Evolutionary conservation across 2,113 vertebrate genomes (phyloP).

Genomic region (Sciurus niger): DNA sequence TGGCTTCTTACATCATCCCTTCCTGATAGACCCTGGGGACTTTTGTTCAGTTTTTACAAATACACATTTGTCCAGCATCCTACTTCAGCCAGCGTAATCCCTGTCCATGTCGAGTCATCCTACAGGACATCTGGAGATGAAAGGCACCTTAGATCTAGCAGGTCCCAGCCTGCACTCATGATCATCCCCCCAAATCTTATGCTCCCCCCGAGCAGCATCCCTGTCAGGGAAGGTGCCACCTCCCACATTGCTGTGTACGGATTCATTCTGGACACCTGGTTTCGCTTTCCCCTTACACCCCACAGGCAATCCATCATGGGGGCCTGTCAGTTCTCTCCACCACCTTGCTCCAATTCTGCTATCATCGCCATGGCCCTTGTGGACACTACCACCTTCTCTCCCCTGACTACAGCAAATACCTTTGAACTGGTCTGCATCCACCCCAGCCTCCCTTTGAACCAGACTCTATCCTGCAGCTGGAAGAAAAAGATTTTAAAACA

Average conservation of each 20-base stretch:
- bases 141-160: not conserved
- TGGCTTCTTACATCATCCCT: not conserved
- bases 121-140: not conserved
- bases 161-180: not conserved
- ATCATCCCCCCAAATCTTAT: not conserved
- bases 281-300: not conserved
- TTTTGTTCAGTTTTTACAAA: not conserved
- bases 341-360: not conserved
- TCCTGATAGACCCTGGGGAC: not conserved
- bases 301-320: not conserved
- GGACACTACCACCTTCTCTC: not conserved
- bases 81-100: not conserved
- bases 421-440: not conserved
- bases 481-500: not conserved
- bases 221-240: not conserved
- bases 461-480: not conserved
- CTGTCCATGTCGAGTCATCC: not conserved
- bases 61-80: not conserved
- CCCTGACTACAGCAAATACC: not conserved
- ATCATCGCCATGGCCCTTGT: not conserved
- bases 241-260: not conserved
- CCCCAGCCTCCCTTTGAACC: not conserved
- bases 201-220: not conserved
- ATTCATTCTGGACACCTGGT: conserved; percentile 25
- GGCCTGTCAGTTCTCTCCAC: not conserved